Evolutionary conservation across 2,797 vertebrate species (phyloP).

Genomic region (Pogoniulus pusillus): DNA sequence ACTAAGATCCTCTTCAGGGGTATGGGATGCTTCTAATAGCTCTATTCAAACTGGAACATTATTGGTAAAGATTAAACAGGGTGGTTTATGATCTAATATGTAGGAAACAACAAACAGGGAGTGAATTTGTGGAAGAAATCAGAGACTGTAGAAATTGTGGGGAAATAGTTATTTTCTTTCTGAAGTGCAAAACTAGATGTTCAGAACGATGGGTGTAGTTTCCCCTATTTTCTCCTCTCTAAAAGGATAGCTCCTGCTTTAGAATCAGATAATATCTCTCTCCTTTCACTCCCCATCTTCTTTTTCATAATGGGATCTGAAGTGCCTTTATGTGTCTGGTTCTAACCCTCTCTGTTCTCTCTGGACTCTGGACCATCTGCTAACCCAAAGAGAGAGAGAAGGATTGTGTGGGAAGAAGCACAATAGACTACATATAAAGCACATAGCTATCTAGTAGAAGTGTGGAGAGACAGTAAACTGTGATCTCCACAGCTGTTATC

Average conservation of each 20-base stretch:
- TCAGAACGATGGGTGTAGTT: neutral
- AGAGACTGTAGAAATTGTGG: neutral
- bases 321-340: neutral
- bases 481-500: neutral
- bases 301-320: neutral
- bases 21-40: neutral
- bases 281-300: neutral
- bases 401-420: neutral
- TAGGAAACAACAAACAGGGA: neutral
- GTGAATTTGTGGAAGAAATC: neutral
- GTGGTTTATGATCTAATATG: neutral
- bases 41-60: neutral
- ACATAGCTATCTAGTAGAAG: neutral
- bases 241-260: neutral
- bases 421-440: neutral
- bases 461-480: neutral
- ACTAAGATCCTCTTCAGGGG: neutral
- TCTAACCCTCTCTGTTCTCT: neutral
- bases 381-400: neutral
- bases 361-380: neutral
- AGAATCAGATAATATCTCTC: neutral
- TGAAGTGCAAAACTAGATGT: neutral
- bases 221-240: neutral
- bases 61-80: neutral
- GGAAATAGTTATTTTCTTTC: neutral